These are phyloP conservation scores for Prionailurus bengalensis DNA, from an alignment of 2,113 vertebrate species.

Conservation along the genomic window DNA sequence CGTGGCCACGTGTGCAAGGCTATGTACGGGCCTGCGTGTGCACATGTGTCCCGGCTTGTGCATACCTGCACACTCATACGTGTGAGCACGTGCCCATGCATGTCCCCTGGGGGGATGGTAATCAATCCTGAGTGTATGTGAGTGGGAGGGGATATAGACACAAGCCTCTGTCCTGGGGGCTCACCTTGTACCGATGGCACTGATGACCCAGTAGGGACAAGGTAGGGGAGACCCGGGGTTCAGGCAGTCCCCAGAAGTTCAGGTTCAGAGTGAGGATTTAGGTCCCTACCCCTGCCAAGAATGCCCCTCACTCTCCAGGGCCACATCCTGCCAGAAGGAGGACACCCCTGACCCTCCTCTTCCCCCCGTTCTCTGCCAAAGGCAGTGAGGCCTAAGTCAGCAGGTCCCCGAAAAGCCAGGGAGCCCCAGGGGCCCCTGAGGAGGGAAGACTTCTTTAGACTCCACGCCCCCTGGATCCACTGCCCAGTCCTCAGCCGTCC, in stretches of 20 bases:
- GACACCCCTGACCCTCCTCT: not conserved
- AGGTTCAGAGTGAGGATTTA: not conserved
- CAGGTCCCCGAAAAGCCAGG: not conserved
- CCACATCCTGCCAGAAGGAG: not conserved
- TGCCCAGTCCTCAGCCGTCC: not conserved
- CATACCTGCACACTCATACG: fast-evolving
- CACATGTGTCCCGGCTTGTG: fast-evolving
- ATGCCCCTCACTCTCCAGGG: not conserved
- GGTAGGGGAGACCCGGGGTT: not conserved
- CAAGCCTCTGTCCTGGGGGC: not conserved
- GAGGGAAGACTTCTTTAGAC: not conserved
- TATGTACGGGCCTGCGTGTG: not conserved
- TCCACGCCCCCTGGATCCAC: not conserved
- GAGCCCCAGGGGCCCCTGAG: not conserved
- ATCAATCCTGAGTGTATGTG: not conserved
- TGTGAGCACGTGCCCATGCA: not conserved
- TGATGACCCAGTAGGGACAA: not conserved
- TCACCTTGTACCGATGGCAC: not conserved
- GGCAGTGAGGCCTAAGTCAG: not conserved
- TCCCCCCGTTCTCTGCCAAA: not conserved
- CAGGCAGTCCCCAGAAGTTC: not conserved
- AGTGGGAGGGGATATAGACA: no score
- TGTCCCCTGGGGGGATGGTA: not conserved
- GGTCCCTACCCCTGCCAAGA: not conserved
- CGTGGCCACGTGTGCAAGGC: not conserved